Evolutionary conservation across 2,797 vertebrate genomes (phyloP), one percentile per base, ranked within the genome.

Genomic region (Acridotheres tristis): DNA sequence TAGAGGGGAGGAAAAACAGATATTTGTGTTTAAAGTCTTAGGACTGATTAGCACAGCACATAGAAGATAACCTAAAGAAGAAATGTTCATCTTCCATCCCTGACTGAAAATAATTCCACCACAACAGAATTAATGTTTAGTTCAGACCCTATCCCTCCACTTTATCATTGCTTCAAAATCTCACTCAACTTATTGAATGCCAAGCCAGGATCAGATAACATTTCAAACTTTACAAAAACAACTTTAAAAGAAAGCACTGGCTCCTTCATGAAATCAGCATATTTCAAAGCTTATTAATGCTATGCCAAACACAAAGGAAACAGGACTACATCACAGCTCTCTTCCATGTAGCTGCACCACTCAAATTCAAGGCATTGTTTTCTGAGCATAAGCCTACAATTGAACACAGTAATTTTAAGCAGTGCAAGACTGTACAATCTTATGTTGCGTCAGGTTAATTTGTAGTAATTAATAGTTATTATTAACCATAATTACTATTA

Each of bases 361-460:
- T 43, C 50, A 59, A n/a, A 72, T 22, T 27, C 2, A 1, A 86
- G 47, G 34, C 47, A 53, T 4, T 63, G 21, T 34, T 69, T 69
- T 67, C 53, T 61, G 36, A 67, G 48, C 50, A 71, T 15, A 91
- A 85, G 36, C 65, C 54, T 53, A 57, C 13, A 68, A 66, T 62
- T 58, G 36, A 81, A 65, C 3, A 25, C 2, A 57, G 11, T 36
- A 38, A 85, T 59, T 94, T 77, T 29, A 90, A 81, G 16, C 16
- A 50, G 14, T 10, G 40, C 48, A 77, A 74, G 43, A 67, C n/a
- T 63, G 25, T 34, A 57, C 40, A 51, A 27, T 42, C 26, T 57
- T 45, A 54, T 0, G 1, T 57, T 9, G 10, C 0, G 0, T 73
- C 34, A 48, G 5, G 54, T 11, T 47, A 48, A 54, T 66, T 54